These are phyloP conservation scores for Neosilurus hyrtlii DNA, from an alignment of 2,797 vertebrate genomes.

Conservation along the genomic window DNA sequence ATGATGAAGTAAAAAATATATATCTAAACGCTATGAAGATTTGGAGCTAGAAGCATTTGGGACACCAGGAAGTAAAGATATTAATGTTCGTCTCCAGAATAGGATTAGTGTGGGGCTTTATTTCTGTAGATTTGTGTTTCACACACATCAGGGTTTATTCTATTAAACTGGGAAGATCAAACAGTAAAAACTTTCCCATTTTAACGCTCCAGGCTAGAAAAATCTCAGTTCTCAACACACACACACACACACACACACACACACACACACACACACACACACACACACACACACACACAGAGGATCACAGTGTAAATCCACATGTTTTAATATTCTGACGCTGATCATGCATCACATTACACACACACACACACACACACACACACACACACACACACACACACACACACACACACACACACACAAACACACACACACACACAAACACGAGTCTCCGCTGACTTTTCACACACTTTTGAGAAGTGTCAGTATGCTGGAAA, in stretches of 20 bases:
- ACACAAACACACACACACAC: no score
- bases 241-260: no score
- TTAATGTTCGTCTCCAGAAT: not conserved
- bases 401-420: no score
- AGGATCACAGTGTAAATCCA: no score
- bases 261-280: no score
- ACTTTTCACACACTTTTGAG: not conserved
- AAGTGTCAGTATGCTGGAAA: not conserved
- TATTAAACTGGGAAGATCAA: slow-evolving; percentile 14
- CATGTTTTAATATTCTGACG: no score
- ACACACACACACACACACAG: no score
- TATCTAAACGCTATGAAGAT: no score
- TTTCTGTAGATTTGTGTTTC: slow-evolving; percentile 14
- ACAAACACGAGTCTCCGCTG: not conserved
- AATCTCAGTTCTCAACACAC: no score
- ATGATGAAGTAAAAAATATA: no score
- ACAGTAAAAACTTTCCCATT: slow-evolving; percentile 17
- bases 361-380: no score
- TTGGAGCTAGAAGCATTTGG: not conserved
- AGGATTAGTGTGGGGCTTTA: not conserved
- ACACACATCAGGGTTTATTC: slow-evolving; percentile 9
- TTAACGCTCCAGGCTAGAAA: not conserved
- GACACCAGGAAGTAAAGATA: not conserved
- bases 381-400: not conserved
- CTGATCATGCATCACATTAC: no score